Conservation (phyloP, 2,113 vertebrate genomes). For the Mesocricetus auratus region DNA sequence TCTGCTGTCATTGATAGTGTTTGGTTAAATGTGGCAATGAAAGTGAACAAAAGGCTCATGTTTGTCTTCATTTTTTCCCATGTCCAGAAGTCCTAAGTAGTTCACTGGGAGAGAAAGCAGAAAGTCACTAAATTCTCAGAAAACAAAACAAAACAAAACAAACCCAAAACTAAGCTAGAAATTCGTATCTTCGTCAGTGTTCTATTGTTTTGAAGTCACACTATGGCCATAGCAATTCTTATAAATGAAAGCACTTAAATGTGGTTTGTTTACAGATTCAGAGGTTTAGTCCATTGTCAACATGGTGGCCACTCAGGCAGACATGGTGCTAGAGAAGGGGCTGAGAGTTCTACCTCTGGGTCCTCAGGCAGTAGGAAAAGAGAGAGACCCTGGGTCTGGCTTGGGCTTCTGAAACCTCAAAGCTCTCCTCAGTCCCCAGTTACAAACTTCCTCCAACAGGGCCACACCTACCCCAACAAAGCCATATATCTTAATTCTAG, state of each 20-base stretch:
- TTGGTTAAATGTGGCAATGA: conserved; percentile 5
- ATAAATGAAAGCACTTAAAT: not conserved
- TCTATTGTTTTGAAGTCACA: not conserved
- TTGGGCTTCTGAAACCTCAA: not conserved
- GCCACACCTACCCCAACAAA: not conserved
- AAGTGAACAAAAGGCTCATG: not conserved
- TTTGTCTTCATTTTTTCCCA: conserved; percentile 1
- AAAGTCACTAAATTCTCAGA: not conserved
- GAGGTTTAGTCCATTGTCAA: not conserved
- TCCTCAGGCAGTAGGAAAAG: not conserved
- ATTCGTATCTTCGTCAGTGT: not conserved
- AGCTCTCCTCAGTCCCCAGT: too few species aligned
- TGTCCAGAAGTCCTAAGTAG: conserved; percentile 2
- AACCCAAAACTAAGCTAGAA: conserved; percentile 1
- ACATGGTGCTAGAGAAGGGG: too few species aligned
- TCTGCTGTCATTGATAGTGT: not conserved
- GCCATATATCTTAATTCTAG: not conserved
- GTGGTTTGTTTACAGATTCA: not conserved
- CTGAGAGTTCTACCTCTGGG: not conserved
- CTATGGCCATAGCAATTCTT: not conserved
- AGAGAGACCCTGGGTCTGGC: not conserved
- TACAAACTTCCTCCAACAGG: not conserved
- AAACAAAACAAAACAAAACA: not conserved
- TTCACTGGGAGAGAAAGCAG: conserved; percentile 6
- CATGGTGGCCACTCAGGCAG: not conserved